Base-by-base conservation (phyloP, 2,113 vertebrate genomes). In the Antechinus flavipes region DNA sequence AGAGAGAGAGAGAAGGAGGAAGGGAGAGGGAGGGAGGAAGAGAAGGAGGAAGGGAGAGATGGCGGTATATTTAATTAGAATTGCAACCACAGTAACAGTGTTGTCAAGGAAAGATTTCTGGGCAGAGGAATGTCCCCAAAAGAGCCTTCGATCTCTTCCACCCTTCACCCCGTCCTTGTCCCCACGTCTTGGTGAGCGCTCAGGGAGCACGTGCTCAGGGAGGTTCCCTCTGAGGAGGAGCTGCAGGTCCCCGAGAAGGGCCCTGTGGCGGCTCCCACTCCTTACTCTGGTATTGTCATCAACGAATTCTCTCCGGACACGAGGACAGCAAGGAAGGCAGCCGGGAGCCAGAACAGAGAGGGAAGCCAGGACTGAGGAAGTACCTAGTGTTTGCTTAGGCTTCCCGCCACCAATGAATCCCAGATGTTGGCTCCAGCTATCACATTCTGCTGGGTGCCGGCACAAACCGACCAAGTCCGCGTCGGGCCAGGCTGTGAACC, bases 391-490 rank as follows among this genome's bases (percentile, higher is more conserved):
- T 98, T 98, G 98, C 98, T 97, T 98, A 98, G 98, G 98, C 98
- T 98, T 98, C 98, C 97, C 94, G 98, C 98, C 95, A 93, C 96
- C 97, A 98, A 99, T 99, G 97, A 99, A 97, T 98, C 98, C 98
- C 99, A 99, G 99, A 99, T 99, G 99, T 99, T 98, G 98, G 97
- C 98, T 98, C 98, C 98, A 97, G 98, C 98, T 98, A 98, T 98
- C 22, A 26, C 97, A 97, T 97, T 98, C 96, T 98, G 97, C 96
- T 98, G 94, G 96, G 95, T 97, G 97, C 97, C 96, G 97, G 97
- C 97, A 98, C 98, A 96, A 97, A 96, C 97, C 24, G 97, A 96
- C 97, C 46, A 98, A 98, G 98, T 35, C 42, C 35, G 16, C 16
- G 7, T 97, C 98, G 98, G 98, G 97, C 96, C 0, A 55, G 96